Conservation (phyloP, 2,888 invertebrate species). For the Coenonympha arcania region DNA sequence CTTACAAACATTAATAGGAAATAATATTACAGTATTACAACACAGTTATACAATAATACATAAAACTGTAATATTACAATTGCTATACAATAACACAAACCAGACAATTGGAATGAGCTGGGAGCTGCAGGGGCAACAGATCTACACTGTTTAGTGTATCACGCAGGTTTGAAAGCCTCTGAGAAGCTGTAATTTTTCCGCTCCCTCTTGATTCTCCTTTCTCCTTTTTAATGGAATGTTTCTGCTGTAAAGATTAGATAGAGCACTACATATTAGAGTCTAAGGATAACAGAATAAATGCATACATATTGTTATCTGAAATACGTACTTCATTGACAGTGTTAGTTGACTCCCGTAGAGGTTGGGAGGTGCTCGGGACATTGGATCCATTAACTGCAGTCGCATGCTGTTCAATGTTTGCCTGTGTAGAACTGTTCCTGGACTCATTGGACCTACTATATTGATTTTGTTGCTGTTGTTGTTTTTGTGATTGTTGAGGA, state of each 20-base stretch:
- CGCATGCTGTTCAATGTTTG: slow-evolving; percentile 42
- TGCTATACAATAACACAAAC: slow-evolving; percentile 32
- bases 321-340: slow-evolving; percentile 42
- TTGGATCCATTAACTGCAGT: slow-evolving; percentile 30
- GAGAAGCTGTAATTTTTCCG: slow-evolving; percentile 63
- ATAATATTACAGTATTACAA: background rate
- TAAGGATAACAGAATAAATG: background rate
- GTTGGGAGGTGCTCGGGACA: slow-evolving; percentile 33
- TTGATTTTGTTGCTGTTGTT: no score
- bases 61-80: no score
- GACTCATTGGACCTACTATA: slow-evolving; percentile 43
- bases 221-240: slow-evolving; percentile 44
- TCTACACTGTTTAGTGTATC: slow-evolving; percentile 62
- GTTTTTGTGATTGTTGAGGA: no score
- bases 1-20: background rate
- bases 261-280: no score
- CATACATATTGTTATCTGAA: background rate
- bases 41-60: no score
- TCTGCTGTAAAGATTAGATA: slow-evolving; percentile 41
- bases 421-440: slow-evolving; percentile 35
- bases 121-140: slow-evolving; percentile 60
- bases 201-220: slow-evolving; percentile 46
- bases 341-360: slow-evolving; percentile 33
- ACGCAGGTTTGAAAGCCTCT: slow-evolving; percentile 58
- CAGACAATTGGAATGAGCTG: slow-evolving; percentile 51